Evolutionary conservation across 1,140 invertebrate genomes (phyloP), one percentile per base, ranked within the genome.

Genomic region (Harpegnathos saltator): DNA sequence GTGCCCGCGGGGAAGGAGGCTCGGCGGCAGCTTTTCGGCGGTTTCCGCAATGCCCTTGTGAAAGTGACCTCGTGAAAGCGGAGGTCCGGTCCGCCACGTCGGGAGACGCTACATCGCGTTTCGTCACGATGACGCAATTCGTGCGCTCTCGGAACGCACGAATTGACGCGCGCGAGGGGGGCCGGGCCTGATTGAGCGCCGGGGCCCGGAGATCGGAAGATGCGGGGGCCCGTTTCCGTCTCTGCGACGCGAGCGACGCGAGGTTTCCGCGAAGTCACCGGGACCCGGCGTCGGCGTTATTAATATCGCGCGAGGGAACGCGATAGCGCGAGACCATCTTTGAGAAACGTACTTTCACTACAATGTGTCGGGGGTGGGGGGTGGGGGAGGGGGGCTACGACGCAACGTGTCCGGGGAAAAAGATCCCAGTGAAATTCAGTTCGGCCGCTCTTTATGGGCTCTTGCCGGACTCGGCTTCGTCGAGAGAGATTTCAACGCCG

Each of bases 51-150:
- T 83, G 48, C 52, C 14, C 4, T 22, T 22, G 82, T 80, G 82
- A 84, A 84, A 84, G 82, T 80, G 80, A 84, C 71, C 54, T 80
- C 65, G 74, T 66, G 82, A 80, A 84, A 80, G 82, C 14, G 48
- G 1, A 15, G 24, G 44, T 29, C 19, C 59, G n/a, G 22, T 38
- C 56, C 26, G 15, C 29, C 61, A n/a, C n/a, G 14, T 11, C 68
- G 19, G n/a, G 54, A 68, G 24, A 4, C 68, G n/a, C 58, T 22
- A 19, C 38, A 29, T 74, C 58, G 65, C 29, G 19, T 61, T 82
- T 82, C 56, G 69, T 82, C 59, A 62, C 33, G 48, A 73, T 73
- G 63, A 73, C 54, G 56, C 19, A 82, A 80, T 71, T 71, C 59
- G 33, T 71, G 19, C 22, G 52, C 58, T 69, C 33, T 58, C n/a